These are phyloP conservation scores for Apistogramma diplotaenia DNA, from an alignment of 2,113 vertebrate species.

Conservation along the genomic window DNA sequence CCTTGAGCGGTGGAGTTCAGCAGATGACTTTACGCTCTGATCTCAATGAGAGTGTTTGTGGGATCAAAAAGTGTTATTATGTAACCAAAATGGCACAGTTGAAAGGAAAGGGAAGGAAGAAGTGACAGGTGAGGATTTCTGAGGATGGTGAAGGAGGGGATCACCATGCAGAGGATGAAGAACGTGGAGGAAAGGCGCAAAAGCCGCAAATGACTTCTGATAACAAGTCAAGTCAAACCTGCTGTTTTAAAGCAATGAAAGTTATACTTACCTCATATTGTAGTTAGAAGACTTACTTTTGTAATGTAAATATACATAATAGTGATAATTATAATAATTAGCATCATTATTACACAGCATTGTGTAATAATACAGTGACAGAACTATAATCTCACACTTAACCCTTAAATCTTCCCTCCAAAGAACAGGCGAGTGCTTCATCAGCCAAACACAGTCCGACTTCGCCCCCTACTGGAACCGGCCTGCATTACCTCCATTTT, in stretches of 20 bases:
- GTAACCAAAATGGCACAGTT: not conserved
- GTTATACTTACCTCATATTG: not conserved
- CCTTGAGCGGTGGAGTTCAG: not conserved
- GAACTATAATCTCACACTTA: not conserved
- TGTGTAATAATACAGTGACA: slow-evolving; percentile 8
- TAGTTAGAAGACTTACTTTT: not conserved
- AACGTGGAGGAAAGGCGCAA: not conserved
- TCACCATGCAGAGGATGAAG: not conserved
- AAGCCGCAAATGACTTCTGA: not conserved
- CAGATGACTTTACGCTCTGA: not conserved
- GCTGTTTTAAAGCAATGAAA: not conserved
- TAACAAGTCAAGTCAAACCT: not conserved
- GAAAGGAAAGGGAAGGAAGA: not conserved
- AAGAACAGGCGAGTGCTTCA: not conserved
- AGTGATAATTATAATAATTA: not conserved
- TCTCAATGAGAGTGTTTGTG: not conserved
- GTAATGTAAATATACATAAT: not conserved
- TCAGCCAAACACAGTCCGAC: slow-evolving; percentile 27
- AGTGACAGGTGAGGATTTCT: not conserved
- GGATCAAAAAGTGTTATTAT: not conserved
- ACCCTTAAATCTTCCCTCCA: not conserved
- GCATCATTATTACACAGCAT: not conserved
- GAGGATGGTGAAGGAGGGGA: not conserved
- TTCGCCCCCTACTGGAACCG: slow-evolving; percentile 64
- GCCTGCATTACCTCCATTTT: slow-evolving; percentile 1